Conservation (phyloP, 2,113 vertebrate genomes). For the Chloebia gouldiae region DNA sequence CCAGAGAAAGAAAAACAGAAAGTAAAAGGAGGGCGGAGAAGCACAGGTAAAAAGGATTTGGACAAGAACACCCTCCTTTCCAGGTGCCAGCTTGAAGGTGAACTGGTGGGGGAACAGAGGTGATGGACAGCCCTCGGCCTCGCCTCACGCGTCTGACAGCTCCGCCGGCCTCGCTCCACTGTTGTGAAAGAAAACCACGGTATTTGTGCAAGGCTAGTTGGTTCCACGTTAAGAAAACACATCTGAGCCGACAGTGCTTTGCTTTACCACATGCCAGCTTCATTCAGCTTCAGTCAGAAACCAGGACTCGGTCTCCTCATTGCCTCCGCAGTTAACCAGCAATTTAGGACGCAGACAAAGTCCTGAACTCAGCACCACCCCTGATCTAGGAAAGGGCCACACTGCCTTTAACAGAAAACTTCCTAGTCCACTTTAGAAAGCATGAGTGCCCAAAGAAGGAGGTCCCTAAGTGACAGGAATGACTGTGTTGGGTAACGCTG, state of each 20-base stretch:
- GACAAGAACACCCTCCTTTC: not conserved
- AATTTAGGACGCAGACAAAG: not conserved
- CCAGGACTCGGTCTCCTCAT: not conserved
- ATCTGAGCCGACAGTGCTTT: not conserved
- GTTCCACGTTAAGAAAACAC: slow-evolving; percentile 50
- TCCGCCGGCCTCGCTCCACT: not conserved
- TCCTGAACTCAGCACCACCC: rapidly evolving
- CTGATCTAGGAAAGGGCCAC: not conserved
- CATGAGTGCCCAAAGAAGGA: not conserved
- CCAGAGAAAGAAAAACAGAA: not conserved
- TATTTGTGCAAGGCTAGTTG: slow-evolving; percentile 38
- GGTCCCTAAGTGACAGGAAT: not conserved
- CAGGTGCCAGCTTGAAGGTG: not conserved
- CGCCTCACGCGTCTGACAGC: not conserved
- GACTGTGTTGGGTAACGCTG: not conserved
- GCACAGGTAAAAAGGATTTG: not conserved
- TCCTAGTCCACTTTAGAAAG: not conserved
- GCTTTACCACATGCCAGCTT: slow-evolving; percentile 23
- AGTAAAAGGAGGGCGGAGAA: rapidly evolving
- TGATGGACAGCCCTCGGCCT: not conserved
- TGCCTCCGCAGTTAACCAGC: not conserved
- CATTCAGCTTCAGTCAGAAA: not conserved
- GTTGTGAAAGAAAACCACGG: slow-evolving; percentile 34
- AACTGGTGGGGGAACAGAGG: not conserved
- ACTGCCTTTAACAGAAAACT: not conserved